Base-by-base conservation (phyloP, 2,888 invertebrate genomes). In the Nyleta sp. region DNA sequence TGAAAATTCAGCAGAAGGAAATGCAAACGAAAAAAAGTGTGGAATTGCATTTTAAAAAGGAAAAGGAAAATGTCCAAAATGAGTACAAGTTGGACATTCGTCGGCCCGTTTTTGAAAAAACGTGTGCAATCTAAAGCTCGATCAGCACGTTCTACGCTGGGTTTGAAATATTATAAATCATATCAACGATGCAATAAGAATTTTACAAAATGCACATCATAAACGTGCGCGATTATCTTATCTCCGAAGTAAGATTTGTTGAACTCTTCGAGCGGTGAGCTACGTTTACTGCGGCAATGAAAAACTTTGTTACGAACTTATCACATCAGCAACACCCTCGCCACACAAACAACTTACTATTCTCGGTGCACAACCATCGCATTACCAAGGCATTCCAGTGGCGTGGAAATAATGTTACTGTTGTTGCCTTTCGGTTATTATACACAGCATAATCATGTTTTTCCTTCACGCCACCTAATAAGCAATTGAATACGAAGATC, bases 381-480 rank as follows among this genome's bases (percentile, higher is more conserved):
- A 73, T 64, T 57, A 40, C 50, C 48, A 28, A 33, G 38, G 17
- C 57, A 73, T 64, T 57, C 42, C 50, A 65, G 44, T 42, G 52
- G 65, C 59, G 40, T 67, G 60, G 60, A 74, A 67, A 60, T 67
- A 50, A 67, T 52, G 18, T 40, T 52, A 59, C 60, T 53, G 35
- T 40, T 59, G 52, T 60, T 52, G 46, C 55, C 46, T 59, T 57
- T 64, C 13, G 52, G 35, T 53, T 46, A 53, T 62, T 62, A 46
- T 62, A 40, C 50, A 40, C 11, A 15, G 52, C 35, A 62, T 57
- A 42, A 72, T 57, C 18, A 35, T 22, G 40, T 60, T 52, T 60
- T 73, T 73, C 8, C 50, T 64, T 33, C 57, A 48, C 53, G 35
- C 73, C 57, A 33, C n/a, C 52, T 67, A 59, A 67, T 65, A 65